phyloP scores from a whole-genome alignment of 2,797 vertebrate genomes.

The Acanthornis magna region DNA sequence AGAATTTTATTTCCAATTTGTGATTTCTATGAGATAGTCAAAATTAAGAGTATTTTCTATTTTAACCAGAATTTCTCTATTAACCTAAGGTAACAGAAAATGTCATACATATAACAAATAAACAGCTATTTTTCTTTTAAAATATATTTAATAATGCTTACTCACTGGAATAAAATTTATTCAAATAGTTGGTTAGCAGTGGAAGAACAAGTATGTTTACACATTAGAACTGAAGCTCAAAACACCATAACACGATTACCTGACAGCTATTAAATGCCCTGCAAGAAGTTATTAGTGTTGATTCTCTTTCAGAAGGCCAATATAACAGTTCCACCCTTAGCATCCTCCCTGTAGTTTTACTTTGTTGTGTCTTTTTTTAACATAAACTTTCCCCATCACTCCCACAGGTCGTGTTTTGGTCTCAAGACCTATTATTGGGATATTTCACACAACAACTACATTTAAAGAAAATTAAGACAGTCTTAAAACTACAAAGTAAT shows the following conservation, averaged over 20 bases:
- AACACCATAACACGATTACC: neutral
- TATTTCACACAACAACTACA: neutral
- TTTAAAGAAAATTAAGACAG: neutral
- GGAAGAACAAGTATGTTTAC: conserved; percentile 35
- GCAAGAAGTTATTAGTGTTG: neutral
- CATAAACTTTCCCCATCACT: neutral
- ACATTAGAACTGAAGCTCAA: neutral
- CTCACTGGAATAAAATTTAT: conserved; percentile 16
- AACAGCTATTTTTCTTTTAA: neutral
- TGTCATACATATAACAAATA: neutral
- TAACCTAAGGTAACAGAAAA: conserved; percentile 17
- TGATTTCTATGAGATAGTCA: neutral
- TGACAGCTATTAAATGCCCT: conserved; percentile 18
- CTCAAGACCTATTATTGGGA: neutral
- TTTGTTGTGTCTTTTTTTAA: conserved; percentile 22
- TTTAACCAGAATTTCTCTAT: neutral
- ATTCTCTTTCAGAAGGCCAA: neutral
- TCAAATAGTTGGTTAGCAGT: conserved; percentile 9
- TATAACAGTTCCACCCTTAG: conserved; percentile 20
- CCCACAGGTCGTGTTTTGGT: neutral
- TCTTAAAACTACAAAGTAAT: conserved; percentile 7
- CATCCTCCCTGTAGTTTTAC: conserved; percentile 3
- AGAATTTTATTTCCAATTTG: neutral
- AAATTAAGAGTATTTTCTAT: neutral
- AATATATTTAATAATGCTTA: neutral